phyloP scores from a whole-genome alignment of 2,888 invertebrate genomes.

The Choristoneura rosaceana region DNA sequence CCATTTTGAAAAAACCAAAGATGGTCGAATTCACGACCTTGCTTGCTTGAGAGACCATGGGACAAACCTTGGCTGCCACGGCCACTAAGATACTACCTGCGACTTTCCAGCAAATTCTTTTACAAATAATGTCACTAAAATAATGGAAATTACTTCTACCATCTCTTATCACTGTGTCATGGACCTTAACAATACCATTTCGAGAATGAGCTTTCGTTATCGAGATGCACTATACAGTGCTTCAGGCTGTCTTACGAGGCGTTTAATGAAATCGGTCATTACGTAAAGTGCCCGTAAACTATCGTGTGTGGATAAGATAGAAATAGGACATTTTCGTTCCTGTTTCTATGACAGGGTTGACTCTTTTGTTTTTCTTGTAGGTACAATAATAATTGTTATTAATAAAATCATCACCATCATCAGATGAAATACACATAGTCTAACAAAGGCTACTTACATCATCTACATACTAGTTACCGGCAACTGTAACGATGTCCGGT shows the following conservation, averaged over 20 bases:
- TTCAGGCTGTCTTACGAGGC: slow-evolving; percentile 60
- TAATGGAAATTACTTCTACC: background rate
- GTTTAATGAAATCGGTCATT: slow-evolving; percentile 81
- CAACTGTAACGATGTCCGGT: too few species aligned
- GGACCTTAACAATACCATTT: slow-evolving; percentile 63
- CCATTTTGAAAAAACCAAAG: too few species aligned
- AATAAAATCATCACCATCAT: background rate
- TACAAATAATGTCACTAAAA: too few species aligned
- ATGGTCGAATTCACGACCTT: too few species aligned
- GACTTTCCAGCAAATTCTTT: too few species aligned
- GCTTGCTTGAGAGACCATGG: too few species aligned
- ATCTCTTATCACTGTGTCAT: slow-evolving; percentile 42
- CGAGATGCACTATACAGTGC: slow-evolving; percentile 58
- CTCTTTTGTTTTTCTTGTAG: background rate
- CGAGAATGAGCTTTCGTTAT: slow-evolving; percentile 65
- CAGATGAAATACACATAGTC: too few species aligned
- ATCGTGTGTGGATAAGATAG: slow-evolving; percentile 61
- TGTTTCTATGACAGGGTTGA: slow-evolving; percentile 43
- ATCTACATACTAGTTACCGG: too few species aligned
- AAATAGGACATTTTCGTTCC: slow-evolving; percentile 50
- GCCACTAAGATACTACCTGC: too few species aligned
- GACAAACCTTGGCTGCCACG: too few species aligned
- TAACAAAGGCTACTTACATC: too few species aligned
- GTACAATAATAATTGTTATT: too few species aligned
- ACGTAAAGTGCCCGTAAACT: slow-evolving; percentile 71